Base-by-base conservation (phyloP, 2,113 vertebrate species). In the Nanorana parkeri region DNA sequence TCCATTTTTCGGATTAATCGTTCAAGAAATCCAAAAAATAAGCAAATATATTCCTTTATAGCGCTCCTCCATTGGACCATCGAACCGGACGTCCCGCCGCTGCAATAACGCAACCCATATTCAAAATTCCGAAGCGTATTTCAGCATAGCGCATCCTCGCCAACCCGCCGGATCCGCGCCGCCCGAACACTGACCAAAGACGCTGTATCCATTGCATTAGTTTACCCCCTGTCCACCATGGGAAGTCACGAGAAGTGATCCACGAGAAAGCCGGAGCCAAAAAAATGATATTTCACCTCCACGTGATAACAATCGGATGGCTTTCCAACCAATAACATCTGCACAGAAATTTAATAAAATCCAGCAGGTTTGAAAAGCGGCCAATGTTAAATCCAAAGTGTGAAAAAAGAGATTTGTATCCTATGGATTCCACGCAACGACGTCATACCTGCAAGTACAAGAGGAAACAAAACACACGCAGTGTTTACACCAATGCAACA, bases 1-100 rank as follows among this genome's bases (percentile, higher is more conserved):
- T 98, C 96, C 97, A 98, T 99, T 88, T 47, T 96, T 96, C 93
- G 87, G 86, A 84, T 89, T 86, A 81, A 84, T 87, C 63, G 1
- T 0, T 73, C 87, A 92, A 91, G 88, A 89, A 89, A 90, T 90
- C 90, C 93, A 91, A 88, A 86, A 79, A 55, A 87, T 0, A 80
- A 87, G 78, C 77, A 87, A 84, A 86, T 79, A 83, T 75, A 84
- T 78, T 29, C 81, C 81, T 54, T 65, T 29, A 67, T n/a, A 64
- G 17, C 20, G 20, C 56, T 15, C 6, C 52, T 47, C 66, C 67
- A 71, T 61, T 28, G 7, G 56, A 41, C n/a, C 24, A 55, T 81
- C 47, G 11, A 47, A 17, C 56, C 58, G 64, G 65, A 61, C 28
- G 47, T 16, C 16, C 68, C 68, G 26, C 71, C 11, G 10, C 54